These are phyloP conservation scores for Prochilodus magdalenae DNA, from an alignment of 2,113 vertebrate species.

Conservation along the genomic window DNA sequence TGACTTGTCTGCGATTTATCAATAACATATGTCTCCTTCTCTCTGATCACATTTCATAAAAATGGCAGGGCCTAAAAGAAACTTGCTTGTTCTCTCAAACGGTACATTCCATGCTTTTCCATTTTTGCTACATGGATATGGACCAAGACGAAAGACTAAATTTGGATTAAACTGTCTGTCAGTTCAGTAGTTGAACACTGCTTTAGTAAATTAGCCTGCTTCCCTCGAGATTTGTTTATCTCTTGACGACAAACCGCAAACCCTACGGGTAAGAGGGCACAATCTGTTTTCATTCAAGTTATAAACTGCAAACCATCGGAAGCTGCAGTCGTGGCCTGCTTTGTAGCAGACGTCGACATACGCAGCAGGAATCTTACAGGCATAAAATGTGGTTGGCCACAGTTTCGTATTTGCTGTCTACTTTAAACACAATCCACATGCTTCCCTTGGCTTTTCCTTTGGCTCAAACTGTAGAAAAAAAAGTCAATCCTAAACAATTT, in stretches of 20 bases:
- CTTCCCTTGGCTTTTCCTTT: conserved; percentile 3
- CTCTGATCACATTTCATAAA: too few species aligned
- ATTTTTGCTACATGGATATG: too few species aligned
- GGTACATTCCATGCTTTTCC: too few species aligned
- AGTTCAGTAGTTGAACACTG: not conserved
- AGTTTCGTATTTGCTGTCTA: conserved; percentile 36
- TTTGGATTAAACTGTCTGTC: not conserved
- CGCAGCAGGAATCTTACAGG: conserved; percentile 36
- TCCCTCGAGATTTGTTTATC: conserved; percentile 18
- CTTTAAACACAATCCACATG: conserved; percentile 43
- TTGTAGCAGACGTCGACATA: conserved; percentile 39
- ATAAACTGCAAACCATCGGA: conserved; percentile 44
- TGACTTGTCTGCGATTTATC: too few species aligned
- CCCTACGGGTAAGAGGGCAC: not conserved
- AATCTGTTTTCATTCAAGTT: conserved; percentile 40
- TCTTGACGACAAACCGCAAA: not conserved
- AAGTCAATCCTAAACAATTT: not conserved
- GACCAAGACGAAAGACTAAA: not conserved
- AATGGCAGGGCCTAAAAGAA: too few species aligned
- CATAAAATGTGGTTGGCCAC: conserved; percentile 45
- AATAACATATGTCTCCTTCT: too few species aligned
- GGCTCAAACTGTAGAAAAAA: conserved; percentile 1
- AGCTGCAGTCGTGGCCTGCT: conserved; percentile 43
- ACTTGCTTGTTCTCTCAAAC: too few species aligned
- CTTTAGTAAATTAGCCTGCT: not conserved